Conservation (phyloP, 64 coral and sea anemone genomes). For the Acropora yongei region DNA sequence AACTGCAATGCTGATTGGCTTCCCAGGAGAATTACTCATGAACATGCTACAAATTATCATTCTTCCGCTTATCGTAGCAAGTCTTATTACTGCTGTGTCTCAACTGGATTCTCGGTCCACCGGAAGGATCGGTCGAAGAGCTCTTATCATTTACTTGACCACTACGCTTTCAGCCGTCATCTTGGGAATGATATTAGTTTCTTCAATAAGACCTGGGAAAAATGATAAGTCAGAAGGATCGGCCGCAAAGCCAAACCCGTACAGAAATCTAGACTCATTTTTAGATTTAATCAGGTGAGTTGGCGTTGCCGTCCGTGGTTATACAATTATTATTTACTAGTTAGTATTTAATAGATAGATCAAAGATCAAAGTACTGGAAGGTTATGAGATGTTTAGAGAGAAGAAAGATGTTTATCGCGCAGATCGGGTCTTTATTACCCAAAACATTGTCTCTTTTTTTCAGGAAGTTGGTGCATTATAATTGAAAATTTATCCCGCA, state of each 20-base stretch:
- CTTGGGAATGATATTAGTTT: conserved; percentile 74
- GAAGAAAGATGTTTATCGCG: no score
- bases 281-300: conserved; percentile 59
- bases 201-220: conserved; percentile 73
- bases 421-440: no score
- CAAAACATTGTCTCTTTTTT: no score
- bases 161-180: conserved; percentile 63
- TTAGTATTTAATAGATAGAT: no score
- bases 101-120: conserved; percentile 67
- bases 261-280: conserved; percentile 56
- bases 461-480: no score
- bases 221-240: conserved; percentile 28
- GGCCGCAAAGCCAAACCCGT: conserved; percentile 17
- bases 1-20: conserved; percentile 78
- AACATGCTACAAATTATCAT: conserved; percentile 85
- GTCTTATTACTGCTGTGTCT: conserved; percentile 74
- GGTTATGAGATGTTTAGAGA: no score
- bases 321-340: no score
- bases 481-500: no score
- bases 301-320: not conserved
- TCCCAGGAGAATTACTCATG: conserved; percentile 85
- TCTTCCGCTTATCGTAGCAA: conserved; percentile 76
- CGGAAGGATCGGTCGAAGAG: conserved; percentile 72
- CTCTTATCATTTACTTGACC: conserved; percentile 61
- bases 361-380: no score